phyloP scores from a whole-genome alignment of 2,113 vertebrate species.

The Corythoichthys haematopterus region DNA sequence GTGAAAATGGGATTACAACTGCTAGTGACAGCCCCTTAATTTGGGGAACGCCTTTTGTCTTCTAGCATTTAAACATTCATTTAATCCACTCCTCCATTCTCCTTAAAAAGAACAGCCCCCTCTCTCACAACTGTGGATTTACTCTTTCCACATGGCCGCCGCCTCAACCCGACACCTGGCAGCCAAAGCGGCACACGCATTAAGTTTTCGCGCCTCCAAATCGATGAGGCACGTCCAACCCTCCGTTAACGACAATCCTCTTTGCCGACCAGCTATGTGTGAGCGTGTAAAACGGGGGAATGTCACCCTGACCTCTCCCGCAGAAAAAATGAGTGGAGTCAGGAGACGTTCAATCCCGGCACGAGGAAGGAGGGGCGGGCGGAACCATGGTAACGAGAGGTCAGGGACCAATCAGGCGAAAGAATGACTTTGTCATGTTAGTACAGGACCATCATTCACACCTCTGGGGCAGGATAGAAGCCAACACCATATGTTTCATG shows the following conservation, averaged over 20 bases:
- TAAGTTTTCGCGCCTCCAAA: conserved; percentile 27
- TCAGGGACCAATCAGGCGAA: conserved; percentile 46
- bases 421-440: conserved; percentile 33
- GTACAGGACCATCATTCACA: conserved; percentile 34
- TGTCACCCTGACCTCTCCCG: conserved; percentile 46
- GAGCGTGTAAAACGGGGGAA: conserved; percentile 35
- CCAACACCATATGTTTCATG: conserved; percentile 17
- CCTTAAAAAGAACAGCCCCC: conserved; percentile 21
- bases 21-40: neutral
- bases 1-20: no score
- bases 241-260: conserved; percentile 29
- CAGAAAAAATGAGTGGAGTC: conserved; percentile 63
- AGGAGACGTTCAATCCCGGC: conserved; percentile 47
- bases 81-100: conserved; percentile 22
- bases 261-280: conserved; percentile 31
- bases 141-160: conserved; percentile 9
- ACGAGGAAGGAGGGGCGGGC: conserved; percentile 59
- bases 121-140: conserved; percentile 28
- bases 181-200: conserved; percentile 30
- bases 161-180: conserved; percentile 31
- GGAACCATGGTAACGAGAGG: conserved; percentile 67
- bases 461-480: conserved; percentile 11
- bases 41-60: neutral
- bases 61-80: conserved; percentile 12
- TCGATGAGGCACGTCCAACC: conserved; percentile 30